phyloP scores from a whole-genome alignment of 1,140 invertebrate genomes.

The Brachionus plicatilis region DNA sequence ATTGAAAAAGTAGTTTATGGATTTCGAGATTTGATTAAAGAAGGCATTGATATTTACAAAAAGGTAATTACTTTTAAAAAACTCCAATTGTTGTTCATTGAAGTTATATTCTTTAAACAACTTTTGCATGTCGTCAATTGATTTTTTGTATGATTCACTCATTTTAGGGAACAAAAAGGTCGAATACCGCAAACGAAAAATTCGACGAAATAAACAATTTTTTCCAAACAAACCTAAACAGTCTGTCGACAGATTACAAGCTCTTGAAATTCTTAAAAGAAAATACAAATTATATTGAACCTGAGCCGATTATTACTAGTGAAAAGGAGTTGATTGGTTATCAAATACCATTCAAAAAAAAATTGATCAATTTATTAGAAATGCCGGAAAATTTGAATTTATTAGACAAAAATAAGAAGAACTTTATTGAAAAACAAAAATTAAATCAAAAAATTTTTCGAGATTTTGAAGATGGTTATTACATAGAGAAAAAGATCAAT shows the following conservation, averaged over 20 bases:
- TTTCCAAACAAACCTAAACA: background rate
- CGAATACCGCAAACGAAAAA: background rate
- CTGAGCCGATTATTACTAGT: background rate
- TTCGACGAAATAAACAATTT: background rate
- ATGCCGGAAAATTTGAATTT: background rate
- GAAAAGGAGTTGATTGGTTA: background rate
- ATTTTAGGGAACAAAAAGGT: background rate
- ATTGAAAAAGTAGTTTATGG: no score
- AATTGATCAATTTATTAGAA: background rate
- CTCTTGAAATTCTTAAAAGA: background rate
- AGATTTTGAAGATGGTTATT: background rate
- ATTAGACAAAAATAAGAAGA: background rate
- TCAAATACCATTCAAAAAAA: background rate
- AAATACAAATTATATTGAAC: conserved; percentile 1
- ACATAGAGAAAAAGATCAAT: background rate
- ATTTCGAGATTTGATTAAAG: no score
- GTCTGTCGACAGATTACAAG: background rate
- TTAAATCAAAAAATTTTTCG: background rate
- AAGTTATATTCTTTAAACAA: background rate
- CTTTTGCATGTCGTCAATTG: background rate
- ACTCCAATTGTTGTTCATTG: no score
- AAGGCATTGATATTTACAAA: no score
- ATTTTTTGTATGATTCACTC: background rate
- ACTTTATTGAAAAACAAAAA: background rate
- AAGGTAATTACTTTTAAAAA: no score